These are phyloP conservation scores for Malacosoma neustria DNA, from an alignment of 2,888 invertebrate species.

Conservation along the genomic window DNA sequence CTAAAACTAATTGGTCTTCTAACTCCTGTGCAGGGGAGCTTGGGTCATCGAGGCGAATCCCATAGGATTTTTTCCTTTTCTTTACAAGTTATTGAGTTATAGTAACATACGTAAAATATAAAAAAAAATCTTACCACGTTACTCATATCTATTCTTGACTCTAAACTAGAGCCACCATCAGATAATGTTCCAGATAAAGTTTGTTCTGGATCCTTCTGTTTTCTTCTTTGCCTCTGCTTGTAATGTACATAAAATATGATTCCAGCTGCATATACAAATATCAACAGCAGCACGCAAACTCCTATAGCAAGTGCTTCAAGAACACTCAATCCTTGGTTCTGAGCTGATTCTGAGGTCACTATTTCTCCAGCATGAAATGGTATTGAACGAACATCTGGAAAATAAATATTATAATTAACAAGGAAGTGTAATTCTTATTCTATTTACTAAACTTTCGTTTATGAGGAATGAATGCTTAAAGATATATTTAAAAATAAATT, in stretches of 20 bases:
- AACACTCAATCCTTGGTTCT: conserved; percentile 79
- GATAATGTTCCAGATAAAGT: conserved; percentile 44
- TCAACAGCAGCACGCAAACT: conserved; percentile 84
- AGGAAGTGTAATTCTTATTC: too few species aligned
- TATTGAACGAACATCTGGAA: conserved; percentile 84
- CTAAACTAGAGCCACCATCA: conserved; percentile 48
- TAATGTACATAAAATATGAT: conserved; percentile 88
- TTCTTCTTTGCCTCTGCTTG: conserved; percentile 77
- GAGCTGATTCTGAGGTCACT: conserved; percentile 60
- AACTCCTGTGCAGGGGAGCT: too few species aligned
- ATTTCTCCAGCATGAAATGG: conserved; percentile 80
- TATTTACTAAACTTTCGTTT: too few species aligned
- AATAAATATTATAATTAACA: conserved; percentile 5
- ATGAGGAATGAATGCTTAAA: too few species aligned
- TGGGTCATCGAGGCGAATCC: too few species aligned
- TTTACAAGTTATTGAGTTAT: too few species aligned
- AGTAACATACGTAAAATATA: too few species aligned
- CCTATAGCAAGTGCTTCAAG: conserved; percentile 88
- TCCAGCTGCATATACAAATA: conserved; percentile 88
- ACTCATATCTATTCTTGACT: conserved; percentile 56
- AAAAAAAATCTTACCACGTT: conserved; percentile 45
- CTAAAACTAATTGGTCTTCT: too few species aligned
- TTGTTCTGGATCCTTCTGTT: conserved; percentile 53
- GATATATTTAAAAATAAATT: too few species aligned
- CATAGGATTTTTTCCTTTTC: too few species aligned